These are phyloP conservation scores for Kuschelorhynchus macadamiae DNA, from an alignment of 2,888 invertebrate species.

Conservation along the genomic window DNA sequence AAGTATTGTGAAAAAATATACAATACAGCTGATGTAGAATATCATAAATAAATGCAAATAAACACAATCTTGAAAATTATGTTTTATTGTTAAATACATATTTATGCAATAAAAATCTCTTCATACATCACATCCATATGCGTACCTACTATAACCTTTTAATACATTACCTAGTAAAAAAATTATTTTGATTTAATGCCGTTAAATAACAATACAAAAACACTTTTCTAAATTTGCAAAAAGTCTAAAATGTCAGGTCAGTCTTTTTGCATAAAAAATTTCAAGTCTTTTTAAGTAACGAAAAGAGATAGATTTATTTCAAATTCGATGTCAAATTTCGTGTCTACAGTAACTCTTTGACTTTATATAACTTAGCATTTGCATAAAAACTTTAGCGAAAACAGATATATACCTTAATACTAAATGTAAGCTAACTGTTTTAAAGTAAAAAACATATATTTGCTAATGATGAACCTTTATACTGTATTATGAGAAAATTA, in stretches of 20 bases:
- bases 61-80: too few relatives aligned
- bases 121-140: conserved; percentile 31
- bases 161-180: conserved; percentile 7
- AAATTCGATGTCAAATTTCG: conserved; percentile 27
- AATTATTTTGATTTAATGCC: conserved; percentile 42
- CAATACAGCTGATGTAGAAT: too few relatives aligned
- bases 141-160: conserved; percentile 13
- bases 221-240: conserved; percentile 56
- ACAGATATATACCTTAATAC: not conserved
- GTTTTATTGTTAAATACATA: conserved; percentile 44
- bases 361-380: too few relatives aligned
- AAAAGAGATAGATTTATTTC: conserved; percentile 15
- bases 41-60: too few relatives aligned
- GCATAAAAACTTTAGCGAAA: not conserved
- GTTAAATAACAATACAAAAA: conserved; percentile 35
- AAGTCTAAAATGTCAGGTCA: conserved; percentile 60
- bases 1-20: too few relatives aligned
- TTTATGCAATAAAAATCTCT: conserved; percentile 39
- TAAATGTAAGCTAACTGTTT: not conserved
- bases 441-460: not conserved
- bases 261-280: conserved; percentile 59
- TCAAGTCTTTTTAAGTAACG: conserved; percentile 41
- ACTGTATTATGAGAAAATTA: conserved; percentile 6
- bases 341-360: conserved; percentile 25
- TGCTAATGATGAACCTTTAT: not conserved